These are phyloP conservation scores for Gallinago paraguaiae DNA, from an alignment of 2,113 vertebrate genomes.

Conservation along the genomic window DNA sequence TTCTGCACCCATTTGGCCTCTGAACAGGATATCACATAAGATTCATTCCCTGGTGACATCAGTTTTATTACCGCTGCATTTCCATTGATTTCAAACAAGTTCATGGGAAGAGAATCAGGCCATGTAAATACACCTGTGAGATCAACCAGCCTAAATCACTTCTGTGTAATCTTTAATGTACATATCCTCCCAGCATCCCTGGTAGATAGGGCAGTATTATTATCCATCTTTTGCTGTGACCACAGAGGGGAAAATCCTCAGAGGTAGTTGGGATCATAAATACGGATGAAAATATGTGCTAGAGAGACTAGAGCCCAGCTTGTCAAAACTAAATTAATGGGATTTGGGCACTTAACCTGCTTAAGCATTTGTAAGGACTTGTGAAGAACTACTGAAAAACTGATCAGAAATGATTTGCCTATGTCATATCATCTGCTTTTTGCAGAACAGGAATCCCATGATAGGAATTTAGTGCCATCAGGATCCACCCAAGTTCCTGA, in stretches of 20 bases:
- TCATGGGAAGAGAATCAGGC: background rate
- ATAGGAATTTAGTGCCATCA: background rate
- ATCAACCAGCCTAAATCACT: slow-evolving; percentile 4
- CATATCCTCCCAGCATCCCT: background rate
- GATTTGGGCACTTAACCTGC: slow-evolving; percentile 29
- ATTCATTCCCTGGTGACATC: background rate
- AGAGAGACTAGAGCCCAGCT: background rate
- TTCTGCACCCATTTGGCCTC: background rate
- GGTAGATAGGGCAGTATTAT: background rate
- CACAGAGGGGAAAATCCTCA: background rate
- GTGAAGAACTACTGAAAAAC: slow-evolving; percentile 27
- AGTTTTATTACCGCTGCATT: background rate
- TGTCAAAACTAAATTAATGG: slow-evolving; percentile 52
- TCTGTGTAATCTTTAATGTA: background rate
- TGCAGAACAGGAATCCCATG: background rate
- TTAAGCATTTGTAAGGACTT: slow-evolving; percentile 20
- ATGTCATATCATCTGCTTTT: background rate
- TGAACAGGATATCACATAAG: background rate
- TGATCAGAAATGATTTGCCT: slow-evolving; percentile 37
- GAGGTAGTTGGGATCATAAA: slow-evolving; percentile 30
- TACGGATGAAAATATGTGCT: slow-evolving; percentile 9
- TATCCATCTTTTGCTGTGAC: background rate
- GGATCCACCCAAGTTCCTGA: background rate
- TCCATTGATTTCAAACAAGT: background rate
- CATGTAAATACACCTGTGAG: slow-evolving; percentile 26